Percentiles rank a stretch among this genome's conserved stretches.
phyloP scores from a whole-genome alignment of 2,888 invertebrate species.

The Lepas anatifera region DNA sequence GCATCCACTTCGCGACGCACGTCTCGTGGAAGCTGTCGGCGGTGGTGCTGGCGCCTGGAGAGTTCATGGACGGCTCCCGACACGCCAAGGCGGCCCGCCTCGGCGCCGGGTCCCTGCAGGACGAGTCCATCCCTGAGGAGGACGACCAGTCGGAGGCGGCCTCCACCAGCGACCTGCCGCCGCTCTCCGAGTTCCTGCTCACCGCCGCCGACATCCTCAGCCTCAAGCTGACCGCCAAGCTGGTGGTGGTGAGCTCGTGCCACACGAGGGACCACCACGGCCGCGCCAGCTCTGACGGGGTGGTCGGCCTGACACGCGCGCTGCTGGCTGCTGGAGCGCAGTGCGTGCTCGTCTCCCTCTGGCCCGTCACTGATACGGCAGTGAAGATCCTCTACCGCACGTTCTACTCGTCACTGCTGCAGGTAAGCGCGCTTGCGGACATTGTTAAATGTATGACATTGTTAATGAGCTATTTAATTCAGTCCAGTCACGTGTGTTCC shows the following conservation, averaged over 20 bases:
- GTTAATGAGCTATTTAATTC: too few relatives aligned
- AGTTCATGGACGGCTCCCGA: constrained; percentile 30
- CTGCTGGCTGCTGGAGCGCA: constrained; percentile 81
- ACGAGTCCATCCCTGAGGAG: too few relatives aligned
- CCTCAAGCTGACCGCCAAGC: constrained; percentile 66
- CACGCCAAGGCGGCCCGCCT: constrained; percentile 17
- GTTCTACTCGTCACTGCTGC: constrained; percentile 77
- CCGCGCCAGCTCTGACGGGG: constrained; percentile 55
- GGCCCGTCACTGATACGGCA: constrained; percentile 92
- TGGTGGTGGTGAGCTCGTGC: constrained; percentile 58
- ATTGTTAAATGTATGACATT: too few relatives aligned
- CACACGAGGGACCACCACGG: constrained; percentile 45
- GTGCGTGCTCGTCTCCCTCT: constrained; percentile 79
- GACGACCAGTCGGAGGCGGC: constrained; percentile 30
- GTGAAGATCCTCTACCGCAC: constrained; percentile 78
- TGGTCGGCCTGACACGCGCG: constrained; percentile 57
- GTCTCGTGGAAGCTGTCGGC: constrained; percentile 85
- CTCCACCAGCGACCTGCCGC: constrained; percentile 59
- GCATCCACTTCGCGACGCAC: constrained; percentile 84
- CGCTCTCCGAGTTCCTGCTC: constrained; percentile 69
- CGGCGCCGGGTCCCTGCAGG: constrained; percentile 24
- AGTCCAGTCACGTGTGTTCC: too few relatives aligned
- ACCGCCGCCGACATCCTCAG: constrained; percentile 75
- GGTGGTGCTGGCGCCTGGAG: constrained; percentile 63
- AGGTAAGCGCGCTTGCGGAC: constrained; percentile 44